Evolutionary conservation across 2,888 invertebrate genomes (phyloP).

Genomic region (Noctua comes): DNA sequence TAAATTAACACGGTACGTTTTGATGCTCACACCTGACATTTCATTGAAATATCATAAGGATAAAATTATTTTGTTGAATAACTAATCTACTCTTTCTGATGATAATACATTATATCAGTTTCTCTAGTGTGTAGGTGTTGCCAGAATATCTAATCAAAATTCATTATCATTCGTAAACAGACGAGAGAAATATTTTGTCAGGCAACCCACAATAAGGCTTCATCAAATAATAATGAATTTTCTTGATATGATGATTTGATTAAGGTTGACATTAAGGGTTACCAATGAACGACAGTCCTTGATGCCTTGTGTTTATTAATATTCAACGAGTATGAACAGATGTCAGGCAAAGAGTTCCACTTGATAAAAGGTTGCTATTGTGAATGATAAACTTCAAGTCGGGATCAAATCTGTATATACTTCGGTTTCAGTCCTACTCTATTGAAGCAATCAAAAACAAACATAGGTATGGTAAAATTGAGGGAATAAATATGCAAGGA

Average conservation of each 20-base stretch:
- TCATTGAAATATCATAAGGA: slow-evolving; percentile 3
- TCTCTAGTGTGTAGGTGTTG: slow-evolving; percentile 19
- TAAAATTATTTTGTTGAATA: not conserved
- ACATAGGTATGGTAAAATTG: not conserved
- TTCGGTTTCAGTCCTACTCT: not conserved
- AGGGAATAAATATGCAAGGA: not conserved
- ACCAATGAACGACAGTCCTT: not conserved
- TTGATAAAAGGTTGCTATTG: slow-evolving; percentile 14
- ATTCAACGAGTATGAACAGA: slow-evolving; percentile 28
- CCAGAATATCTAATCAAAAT: slow-evolving; percentile 27
- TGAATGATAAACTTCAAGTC: slow-evolving; percentile 7
- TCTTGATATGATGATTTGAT: slow-evolving; percentile 29
- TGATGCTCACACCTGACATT: slow-evolving; percentile 6
- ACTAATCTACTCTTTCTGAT: slow-evolving; percentile 1
- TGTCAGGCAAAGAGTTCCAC: slow-evolving; percentile 23
- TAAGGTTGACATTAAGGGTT: slow-evolving; percentile 44
- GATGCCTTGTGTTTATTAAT: slow-evolving; percentile 11
- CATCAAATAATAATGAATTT: slow-evolving; percentile 23
- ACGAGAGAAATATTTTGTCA: slow-evolving; percentile 9
- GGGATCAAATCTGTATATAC: slow-evolving; percentile 2
- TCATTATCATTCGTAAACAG: slow-evolving; percentile 23
- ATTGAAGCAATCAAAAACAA: slow-evolving; percentile 17
- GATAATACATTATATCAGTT: not conserved
- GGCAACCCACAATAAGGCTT: slow-evolving; percentile 19
- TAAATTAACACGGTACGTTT: slow-evolving; percentile 13